Percentiles rank a stretch among this genome's conserved stretches.
These are phyloP conservation scores for Halictus quadricinctus DNA, from an alignment of 2,888 invertebrate species.

Conservation along the genomic window DNA sequence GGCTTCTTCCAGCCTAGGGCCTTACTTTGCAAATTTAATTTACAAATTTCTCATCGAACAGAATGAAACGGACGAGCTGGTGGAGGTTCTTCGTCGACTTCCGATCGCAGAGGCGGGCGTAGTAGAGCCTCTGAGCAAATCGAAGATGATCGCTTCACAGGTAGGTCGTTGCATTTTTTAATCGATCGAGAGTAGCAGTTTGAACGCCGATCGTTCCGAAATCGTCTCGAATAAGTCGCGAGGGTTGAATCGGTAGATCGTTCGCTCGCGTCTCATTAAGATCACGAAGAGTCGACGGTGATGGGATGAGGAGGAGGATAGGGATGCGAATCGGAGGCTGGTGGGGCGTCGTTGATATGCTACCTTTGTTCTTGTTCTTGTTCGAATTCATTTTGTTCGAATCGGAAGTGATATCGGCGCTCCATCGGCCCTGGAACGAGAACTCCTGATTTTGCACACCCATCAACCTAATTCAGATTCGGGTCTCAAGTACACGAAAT, in stretches of 20 bases:
- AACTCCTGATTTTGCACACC: not conserved
- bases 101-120: constrained; percentile 47
- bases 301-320: constrained; percentile 53
- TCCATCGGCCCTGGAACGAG: not conserved
- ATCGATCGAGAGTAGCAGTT: not conserved
- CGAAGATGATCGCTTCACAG: constrained; percentile 26
- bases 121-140: not conserved
- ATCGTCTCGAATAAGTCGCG: not conserved
- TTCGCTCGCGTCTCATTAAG: constrained; percentile 22
- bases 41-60: not conserved
- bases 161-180: constrained; percentile 33
- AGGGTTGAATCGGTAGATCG: not conserved
- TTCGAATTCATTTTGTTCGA: not conserved
- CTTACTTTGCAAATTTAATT: not conserved
- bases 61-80: constrained; percentile 42
- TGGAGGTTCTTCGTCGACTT: constrained; percentile 42
- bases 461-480: not conserved
- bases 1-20: not conserved
- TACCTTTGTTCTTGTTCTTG: not conserved
- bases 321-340: constrained; percentile 39
- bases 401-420: not conserved
- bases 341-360: constrained; percentile 26
- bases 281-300: not conserved
- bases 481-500: not conserved
- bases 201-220: not conserved